Evolutionary conservation across 2,113 vertebrate genomes (phyloP), one percentile per base, ranked within the genome.

Genomic region (Lucifuga dentata): DNA sequence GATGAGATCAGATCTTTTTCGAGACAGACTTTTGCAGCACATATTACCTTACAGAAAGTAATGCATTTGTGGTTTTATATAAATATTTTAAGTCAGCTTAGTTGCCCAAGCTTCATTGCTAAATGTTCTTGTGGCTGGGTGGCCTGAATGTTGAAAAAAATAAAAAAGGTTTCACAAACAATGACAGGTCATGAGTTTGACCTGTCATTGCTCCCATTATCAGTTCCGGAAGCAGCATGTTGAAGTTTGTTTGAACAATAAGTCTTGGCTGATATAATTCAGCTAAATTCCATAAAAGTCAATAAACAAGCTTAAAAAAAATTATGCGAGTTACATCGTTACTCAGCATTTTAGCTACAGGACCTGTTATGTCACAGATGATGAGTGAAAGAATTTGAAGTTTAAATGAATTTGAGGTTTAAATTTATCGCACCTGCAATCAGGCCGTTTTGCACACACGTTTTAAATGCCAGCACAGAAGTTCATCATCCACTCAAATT

Each of bases 201-300:
- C 9, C 17, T 13, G 12, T 24, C 29, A 2, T 29, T 17, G 19
- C n/a, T n/a, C 43, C 26, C n/a, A 0, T 1, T 26, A 5, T 6
- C n/a, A 24, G 24, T 45, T 61, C 26, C 61, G 41, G 49, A 65
- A 52, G 19, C 21, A 10, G 3, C 38, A 16, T 26, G 35, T 41
- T 49, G 33, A 23, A 10, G 24, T 62, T 13, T 8, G 39, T 19
- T 60, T 21, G 24, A 57, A 77, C 62, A 83, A 62, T 80, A 0
- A 19, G 5, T 17, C 21, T 24, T 7, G 13, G 63, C 67, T 57
- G 40, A 36, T 2, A 2, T 2, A 17, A 21, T 19, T 69, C 58
- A 39, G 68, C 40, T 56, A 57, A 70, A 35, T 39, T 46, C 40
- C 21, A 69, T 21, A 20, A 56, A 67, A 73, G 58, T 64, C 53